Conservation (phyloP, 2,888 invertebrate species). For the Hypercompe scribonia region DNA sequence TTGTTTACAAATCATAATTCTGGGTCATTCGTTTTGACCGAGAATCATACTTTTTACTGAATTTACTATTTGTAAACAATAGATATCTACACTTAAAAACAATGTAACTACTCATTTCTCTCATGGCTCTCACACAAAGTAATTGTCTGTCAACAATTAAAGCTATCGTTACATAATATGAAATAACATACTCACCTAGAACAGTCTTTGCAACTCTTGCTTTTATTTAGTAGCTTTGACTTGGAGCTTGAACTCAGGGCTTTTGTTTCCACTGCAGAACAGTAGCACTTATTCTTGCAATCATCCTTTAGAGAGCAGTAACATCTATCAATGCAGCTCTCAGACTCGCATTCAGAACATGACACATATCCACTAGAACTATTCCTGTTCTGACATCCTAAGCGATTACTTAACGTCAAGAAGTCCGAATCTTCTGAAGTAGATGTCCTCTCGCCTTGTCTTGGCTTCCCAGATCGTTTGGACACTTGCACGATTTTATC, state of each 20-base stretch:
- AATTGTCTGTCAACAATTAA: conserved; percentile 12
- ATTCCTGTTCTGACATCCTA: conserved; percentile 87
- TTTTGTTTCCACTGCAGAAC: conserved; percentile 84
- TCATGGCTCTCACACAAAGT: conserved; percentile 21
- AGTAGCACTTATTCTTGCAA: conserved; percentile 88
- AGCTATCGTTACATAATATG: conserved; percentile 15
- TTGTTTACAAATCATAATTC: not conserved
- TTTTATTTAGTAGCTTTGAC: conserved; percentile 68
- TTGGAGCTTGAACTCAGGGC: conserved; percentile 63
- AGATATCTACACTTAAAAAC: conserved; percentile 16
- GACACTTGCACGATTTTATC: conserved; percentile 77
- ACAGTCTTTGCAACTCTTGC: conserved; percentile 79
- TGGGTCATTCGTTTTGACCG: not conserved
- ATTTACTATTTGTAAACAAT: conserved; percentile 16
- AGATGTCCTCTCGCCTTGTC: conserved; percentile 87
- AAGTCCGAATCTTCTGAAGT: conserved; percentile 88
- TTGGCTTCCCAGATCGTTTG: conserved; percentile 79
- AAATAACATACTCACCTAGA: conserved; percentile 71
- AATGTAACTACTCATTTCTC: conserved; percentile 16
- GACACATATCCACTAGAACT: conserved; percentile 92
- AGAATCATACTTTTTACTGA: conserved; percentile 5
- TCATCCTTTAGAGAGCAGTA: conserved; percentile 92
- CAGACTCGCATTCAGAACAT: conserved; percentile 96
- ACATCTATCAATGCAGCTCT: conserved; percentile 94
- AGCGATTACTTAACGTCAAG: conserved; percentile 85